Evolutionary conservation across 1,140 invertebrate species (phyloP).

Genomic region (Conus ventricosus): DNA sequence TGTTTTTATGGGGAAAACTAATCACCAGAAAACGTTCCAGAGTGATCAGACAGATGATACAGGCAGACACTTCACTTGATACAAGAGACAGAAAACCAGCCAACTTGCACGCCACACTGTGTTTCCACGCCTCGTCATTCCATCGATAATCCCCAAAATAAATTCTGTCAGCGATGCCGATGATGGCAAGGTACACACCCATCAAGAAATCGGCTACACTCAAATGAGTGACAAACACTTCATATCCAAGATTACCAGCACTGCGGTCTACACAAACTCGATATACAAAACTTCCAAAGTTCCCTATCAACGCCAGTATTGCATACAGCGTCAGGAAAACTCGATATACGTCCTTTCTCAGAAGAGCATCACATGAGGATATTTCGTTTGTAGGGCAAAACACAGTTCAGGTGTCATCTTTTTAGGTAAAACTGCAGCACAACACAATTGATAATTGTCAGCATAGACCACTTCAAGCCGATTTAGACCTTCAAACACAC

Average conservation of each 20-base stretch:
- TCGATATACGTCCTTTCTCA: conserved; percentile 18
- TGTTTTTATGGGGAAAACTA: neutral
- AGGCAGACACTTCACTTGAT: conserved; percentile 21
- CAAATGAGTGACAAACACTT: conserved; percentile 5
- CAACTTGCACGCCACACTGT: conserved; percentile 9
- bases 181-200: conserved; percentile 20
- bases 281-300: conserved; percentile 45
- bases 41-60: conserved; percentile 26
- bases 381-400: neutral
- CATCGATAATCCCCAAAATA: conserved; percentile 2
- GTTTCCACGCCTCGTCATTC: conserved; percentile 22
- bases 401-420: neutral
- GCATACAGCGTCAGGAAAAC: conserved; percentile 48
- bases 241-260: neutral
- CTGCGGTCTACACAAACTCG: neutral
- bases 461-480: neutral
- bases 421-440: neutral
- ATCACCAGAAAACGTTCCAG: conserved; percentile 20
- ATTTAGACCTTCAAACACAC: neutral
- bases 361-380: conserved; percentile 10
- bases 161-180: conserved; percentile 7
- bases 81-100: conserved; percentile 21
- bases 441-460: conserved; percentile 25
- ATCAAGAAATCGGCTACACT: conserved; percentile 15
- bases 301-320: conserved; percentile 50